A percentile compares a stretch with the other conserved stretches of the same genome.
Evolutionary conservation across 2,113 vertebrate species (phyloP).

Genomic region (Natator depressus): DNA sequence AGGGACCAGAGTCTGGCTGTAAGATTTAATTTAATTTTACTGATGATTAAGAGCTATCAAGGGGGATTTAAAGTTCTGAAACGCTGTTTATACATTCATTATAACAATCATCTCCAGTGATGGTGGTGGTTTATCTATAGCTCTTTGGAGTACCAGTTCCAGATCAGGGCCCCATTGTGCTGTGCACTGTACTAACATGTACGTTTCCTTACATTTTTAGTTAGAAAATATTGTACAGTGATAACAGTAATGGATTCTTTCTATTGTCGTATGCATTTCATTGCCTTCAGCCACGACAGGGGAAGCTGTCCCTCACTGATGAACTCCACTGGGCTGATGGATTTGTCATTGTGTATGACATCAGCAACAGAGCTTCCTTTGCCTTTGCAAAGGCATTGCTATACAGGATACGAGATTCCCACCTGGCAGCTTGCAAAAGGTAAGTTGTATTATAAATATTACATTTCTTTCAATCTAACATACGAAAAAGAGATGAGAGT

Average conservation of each 20-base stretch:
- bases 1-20: background rate
- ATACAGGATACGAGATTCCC: slow-evolving; percentile 84
- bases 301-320: slow-evolving; percentile 79
- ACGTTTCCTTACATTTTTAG: background rate
- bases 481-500: background rate
- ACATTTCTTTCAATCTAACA: background rate
- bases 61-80: background rate
- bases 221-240: background rate
- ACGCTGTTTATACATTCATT: background rate
- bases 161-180: background rate
- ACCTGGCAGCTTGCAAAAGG: slow-evolving; percentile 82
- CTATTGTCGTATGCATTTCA: background rate
- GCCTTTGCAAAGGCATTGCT: slow-evolving; percentile 85
- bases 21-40: background rate
- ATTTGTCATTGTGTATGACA: slow-evolving; percentile 90
- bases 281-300: slow-evolving; percentile 72
- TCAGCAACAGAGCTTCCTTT: slow-evolving; percentile 88
- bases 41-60: background rate
- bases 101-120: background rate
- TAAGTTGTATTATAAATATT: slow-evolving; percentile 33
- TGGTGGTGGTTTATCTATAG: background rate
- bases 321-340: slow-evolving; percentile 90
- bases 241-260: background rate
- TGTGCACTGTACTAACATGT: background rate
- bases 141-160: background rate